Base-by-base conservation (phyloP, 2,113 vertebrate species). In the Danionella cerebrum region DNA sequence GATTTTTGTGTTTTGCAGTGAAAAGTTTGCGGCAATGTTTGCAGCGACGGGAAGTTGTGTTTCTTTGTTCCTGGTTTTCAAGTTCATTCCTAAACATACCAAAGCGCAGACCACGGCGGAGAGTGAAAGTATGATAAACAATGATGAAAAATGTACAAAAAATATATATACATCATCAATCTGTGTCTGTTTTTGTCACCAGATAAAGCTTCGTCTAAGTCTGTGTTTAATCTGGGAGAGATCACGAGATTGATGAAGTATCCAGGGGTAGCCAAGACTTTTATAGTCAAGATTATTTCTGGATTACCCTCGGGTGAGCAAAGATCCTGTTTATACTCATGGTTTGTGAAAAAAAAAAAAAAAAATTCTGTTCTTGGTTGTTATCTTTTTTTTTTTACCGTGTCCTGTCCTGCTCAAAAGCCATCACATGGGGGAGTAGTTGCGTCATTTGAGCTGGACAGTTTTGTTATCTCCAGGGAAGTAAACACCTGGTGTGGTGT, bases 241-340 rank as follows among this genome's bases (percentile, higher is more conserved):
- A 94, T 97, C 60, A 65, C 79, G 0, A 83, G 85, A 25, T 79
- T 99, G 53, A 82, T 95, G 85, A 90, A 84, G 82, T 91, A 88
- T 77, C 94, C 95, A 0, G 85, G 87, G 1, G 91, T 97, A 21
- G 77, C 72, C 39, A 82, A 83, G 2, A 82, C 91, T 27, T 94
- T 99, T 70, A 41, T 89, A 1, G 71, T 98, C 77, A 99, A 97
- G 80, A 86, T 93, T 9, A 60, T 90, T 1, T 84, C 90, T 16
- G 88, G 89, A 62, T 72, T 98, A 47, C 95, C 96, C 14, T 66
- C 87, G 75, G 95, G 96, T 98, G 83, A 91, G 70, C 31, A 18
- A 10, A 51, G 2, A 25, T 19, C 35, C 10, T 8, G 7, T 54
- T 2, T n/a, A n/a, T n/a, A n/a, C n/a, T n/a, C n/a, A n/a, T n/a